phyloP scores from a whole-genome alignment of 2,888 invertebrate genomes.

The Cataglyphis albicans region DNA sequence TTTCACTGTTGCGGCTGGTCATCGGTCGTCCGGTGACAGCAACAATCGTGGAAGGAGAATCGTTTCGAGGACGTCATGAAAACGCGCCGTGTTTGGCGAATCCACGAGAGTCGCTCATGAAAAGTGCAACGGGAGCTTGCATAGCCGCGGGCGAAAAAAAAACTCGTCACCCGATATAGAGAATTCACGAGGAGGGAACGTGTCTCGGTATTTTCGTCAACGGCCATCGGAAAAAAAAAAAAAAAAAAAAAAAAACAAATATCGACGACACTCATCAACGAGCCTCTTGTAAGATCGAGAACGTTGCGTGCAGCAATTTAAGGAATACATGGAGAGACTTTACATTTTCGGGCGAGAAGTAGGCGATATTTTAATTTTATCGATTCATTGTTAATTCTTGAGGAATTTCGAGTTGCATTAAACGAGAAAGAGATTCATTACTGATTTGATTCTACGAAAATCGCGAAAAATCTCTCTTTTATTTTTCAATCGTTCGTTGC shows the following conservation, averaged over 20 bases:
- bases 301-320: not conserved
- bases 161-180: conserved; percentile 31
- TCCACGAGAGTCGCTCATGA: conserved; percentile 63
- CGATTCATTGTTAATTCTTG: not conserved
- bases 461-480: not conserved
- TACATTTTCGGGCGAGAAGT: not conserved
- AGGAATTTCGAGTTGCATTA: not conserved
- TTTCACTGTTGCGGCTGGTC: conserved; percentile 47
- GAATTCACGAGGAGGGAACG: conserved; percentile 20
- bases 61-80: conserved; percentile 74
- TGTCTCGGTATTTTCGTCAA: conserved; percentile 32
- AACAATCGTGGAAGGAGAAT: conserved; percentile 63
- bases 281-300: conserved; percentile 7
- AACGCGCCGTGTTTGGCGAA: conserved; percentile 71
- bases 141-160: conserved; percentile 33
- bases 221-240: not conserved
- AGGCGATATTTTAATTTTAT: conserved; percentile 17
- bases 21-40: conserved; percentile 34
- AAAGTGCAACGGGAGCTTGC: conserved; percentile 61
- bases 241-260: not conserved
- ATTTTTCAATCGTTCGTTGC: not conserved
- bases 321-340: conserved; percentile 8
- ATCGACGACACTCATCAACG: not conserved
- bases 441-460: not conserved
- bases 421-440: not conserved